Percentiles rank a stretch among this genome's conserved stretches.
Evolutionary conservation across 2,888 invertebrate genomes (phyloP).

Genomic region (Drosophila affinis): DNA sequence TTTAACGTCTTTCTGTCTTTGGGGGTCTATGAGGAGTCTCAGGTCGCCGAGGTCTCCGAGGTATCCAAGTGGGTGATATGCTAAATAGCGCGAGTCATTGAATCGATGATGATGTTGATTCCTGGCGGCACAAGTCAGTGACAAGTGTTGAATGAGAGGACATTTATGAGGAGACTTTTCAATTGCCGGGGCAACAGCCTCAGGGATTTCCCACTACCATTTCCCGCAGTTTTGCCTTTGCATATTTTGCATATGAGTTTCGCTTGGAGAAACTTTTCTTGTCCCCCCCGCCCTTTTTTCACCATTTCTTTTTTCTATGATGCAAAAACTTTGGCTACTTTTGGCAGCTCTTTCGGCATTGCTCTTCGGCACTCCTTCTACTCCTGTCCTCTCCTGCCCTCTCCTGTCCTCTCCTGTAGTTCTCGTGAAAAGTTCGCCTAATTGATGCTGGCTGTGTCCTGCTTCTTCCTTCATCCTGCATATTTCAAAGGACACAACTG

Average conservation of each 20-base stretch:
- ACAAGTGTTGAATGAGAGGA: conserved; percentile 37
- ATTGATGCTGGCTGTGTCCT: conserved; percentile 2
- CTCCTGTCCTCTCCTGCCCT: not conserved
- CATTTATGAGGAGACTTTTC: conserved; percentile 41
- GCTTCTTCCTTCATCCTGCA: not conserved
- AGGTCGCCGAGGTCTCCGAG: not conserved
- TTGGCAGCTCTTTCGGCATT: conserved; percentile 7
- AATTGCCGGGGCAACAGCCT: conserved; percentile 28
- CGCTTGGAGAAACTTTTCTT: conserved; percentile 6
- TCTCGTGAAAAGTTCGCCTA: conserved; percentile 14
- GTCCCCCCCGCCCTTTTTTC: not conserved
- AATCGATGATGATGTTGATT: conserved; percentile 16
- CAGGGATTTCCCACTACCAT: not conserved
- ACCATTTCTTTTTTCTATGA: not conserved
- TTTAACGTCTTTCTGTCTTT: not conserved
- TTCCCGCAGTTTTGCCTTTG: conserved; percentile 11
- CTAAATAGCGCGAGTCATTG: conserved; percentile 20
- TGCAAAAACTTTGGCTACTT: conserved; percentile 16
- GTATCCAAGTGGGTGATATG: conserved; percentile 10
- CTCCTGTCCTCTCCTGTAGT: not conserved
- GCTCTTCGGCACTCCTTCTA: not conserved
- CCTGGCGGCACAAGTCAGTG: conserved; percentile 16
- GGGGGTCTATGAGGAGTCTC: not conserved
- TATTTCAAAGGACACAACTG: not conserved
- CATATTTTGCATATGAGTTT: conserved; percentile 30